phyloP scores from a whole-genome alignment of 2,888 invertebrate genomes.

The Listrodromus nycthemerus region DNA sequence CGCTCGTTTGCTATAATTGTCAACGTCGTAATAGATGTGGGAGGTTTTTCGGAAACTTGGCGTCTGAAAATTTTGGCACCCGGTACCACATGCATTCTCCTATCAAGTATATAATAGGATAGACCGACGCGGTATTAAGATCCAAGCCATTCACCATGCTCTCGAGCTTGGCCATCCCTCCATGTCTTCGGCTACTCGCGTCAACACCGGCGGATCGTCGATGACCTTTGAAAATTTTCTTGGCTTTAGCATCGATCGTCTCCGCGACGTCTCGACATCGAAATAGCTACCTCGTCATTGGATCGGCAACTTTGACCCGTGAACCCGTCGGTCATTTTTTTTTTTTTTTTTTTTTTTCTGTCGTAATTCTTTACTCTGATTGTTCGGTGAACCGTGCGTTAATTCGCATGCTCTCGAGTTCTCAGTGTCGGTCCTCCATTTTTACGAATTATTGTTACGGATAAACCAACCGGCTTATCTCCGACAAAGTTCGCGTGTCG shows the following conservation, averaged over 20 bases:
- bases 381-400: neutral
- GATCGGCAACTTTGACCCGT: constrained; percentile 36
- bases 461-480: too few species aligned
- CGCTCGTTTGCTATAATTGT: neutral
- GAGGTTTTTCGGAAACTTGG: neutral
- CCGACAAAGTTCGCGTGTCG: too few species aligned
- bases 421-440: too few species aligned
- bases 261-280: constrained; percentile 48
- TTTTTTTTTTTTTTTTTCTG: neutral
- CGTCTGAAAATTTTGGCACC: neutral
- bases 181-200: neutral
- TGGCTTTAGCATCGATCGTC: constrained; percentile 28
- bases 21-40: neutral
- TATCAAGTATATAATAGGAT: neutral
- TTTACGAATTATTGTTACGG: too few species aligned
- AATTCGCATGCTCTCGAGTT: too few species aligned
- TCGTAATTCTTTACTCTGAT: neutral
- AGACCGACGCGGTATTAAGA: neutral
- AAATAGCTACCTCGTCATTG: constrained; percentile 27
- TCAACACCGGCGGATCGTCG: neutral
- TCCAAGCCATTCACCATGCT: neutral
- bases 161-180: neutral
- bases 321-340: constrained; percentile 40
- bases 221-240: constrained; percentile 1
- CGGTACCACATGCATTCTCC: neutral